phyloP scores from a whole-genome alignment of 37 sponge, comb jelly and placozoan species.

The Hexactinellida sp. region DNA sequence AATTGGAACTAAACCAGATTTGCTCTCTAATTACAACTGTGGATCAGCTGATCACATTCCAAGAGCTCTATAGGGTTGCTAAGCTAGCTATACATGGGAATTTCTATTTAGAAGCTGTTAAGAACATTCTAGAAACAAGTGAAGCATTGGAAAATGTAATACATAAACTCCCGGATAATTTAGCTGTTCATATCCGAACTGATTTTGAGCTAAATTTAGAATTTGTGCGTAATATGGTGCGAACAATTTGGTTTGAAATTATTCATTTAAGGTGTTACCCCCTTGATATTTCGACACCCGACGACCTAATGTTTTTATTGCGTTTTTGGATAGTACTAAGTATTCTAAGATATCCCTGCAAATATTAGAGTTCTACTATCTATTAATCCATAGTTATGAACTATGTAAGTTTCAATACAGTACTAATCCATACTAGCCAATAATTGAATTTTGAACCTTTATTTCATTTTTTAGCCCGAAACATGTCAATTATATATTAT shows the following conservation, averaged over 20 bases:
- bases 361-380: no score
- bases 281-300: no score
- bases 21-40: neutral
- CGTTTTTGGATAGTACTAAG: no score
- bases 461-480: no score
- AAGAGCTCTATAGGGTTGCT: neutral
- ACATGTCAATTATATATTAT: no score
- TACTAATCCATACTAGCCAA: no score
- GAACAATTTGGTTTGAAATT: neutral
- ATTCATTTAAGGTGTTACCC: no score
- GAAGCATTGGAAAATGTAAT: neutral
- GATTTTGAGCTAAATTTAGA: neutral
- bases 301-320: no score
- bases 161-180: neutral
- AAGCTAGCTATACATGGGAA: neutral
- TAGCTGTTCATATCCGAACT: neutral
- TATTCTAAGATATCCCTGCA: no score
- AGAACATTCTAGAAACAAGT: neutral
- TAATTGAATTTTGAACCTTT: no score
- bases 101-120: neutral
- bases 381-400: no score
- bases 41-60: neutral
- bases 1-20: neutral
- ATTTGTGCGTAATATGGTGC: neutral
- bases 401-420: no score